Conservation (phyloP, 2,113 vertebrate species). For the Cryptotis parvus region DNA sequence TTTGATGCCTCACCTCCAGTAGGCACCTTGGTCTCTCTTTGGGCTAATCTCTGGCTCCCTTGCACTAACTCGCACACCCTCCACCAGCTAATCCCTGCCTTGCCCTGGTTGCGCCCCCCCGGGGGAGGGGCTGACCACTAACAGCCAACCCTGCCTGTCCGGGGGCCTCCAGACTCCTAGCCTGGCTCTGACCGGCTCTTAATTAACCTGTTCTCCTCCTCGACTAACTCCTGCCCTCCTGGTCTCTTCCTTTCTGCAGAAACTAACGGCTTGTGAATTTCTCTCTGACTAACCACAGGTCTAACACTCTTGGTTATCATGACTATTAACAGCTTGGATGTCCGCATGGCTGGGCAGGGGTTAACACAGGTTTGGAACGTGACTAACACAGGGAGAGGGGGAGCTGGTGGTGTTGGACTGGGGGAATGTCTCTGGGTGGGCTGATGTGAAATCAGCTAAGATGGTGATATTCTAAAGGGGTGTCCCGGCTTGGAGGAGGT, state of each 20-base stretch:
- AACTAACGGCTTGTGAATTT: slow-evolving; percentile 78
- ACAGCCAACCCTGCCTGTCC: neutral
- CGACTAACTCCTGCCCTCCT: slow-evolving; percentile 68
- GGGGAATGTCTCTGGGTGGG: too few relatives aligned
- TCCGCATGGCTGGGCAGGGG: slow-evolving; percentile 68
- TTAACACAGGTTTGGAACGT: neutral
- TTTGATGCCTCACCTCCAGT: slow-evolving; percentile 78
- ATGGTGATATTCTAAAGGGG: neutral
- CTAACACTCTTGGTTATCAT: slow-evolving; percentile 6
- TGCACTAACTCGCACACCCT: slow-evolving; percentile 83
- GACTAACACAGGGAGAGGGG: neutral
- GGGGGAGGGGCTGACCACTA: neutral
- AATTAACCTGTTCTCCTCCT: slow-evolving; percentile 49
- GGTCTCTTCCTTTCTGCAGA: slow-evolving; percentile 76
- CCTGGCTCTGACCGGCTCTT: neutral
- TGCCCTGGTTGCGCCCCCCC: slow-evolving; percentile 12
- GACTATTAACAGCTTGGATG: slow-evolving; percentile 61
- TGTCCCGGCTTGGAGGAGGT: neutral
- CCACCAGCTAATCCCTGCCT: slow-evolving; percentile 67
- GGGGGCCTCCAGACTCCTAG: neutral
- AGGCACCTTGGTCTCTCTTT: slow-evolving; percentile 73
- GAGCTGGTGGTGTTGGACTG: fast-evolving
- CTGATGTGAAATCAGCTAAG: neutral
- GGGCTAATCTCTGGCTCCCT: slow-evolving; percentile 78
- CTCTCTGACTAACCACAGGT: slow-evolving; percentile 68